Conservation (phyloP, 1,140 invertebrate genomes). For the Conus ventricosus region DNA sequence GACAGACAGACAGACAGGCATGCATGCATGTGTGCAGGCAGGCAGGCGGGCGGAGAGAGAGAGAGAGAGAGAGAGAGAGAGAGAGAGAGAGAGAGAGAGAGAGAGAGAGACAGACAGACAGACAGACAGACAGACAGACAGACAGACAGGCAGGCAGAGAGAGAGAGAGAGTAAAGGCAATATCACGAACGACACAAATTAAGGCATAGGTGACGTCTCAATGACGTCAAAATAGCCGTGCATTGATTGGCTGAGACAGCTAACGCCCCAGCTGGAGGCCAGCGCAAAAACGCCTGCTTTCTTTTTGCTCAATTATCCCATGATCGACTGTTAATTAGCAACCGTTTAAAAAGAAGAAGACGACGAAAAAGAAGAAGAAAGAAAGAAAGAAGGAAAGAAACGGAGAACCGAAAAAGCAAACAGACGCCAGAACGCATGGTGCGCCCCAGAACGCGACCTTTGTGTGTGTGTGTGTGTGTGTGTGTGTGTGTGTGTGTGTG, state of each 20-base stretch:
- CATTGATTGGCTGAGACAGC: slow-evolving; percentile 8
- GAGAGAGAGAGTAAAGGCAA: background rate
- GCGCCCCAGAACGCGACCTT: no score
- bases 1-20: background rate
- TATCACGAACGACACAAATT: slow-evolving; percentile 2
- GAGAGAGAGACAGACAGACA: background rate
- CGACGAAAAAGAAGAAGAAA: background rate
- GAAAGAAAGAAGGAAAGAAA: background rate
- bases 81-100: background rate
- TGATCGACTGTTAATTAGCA: slow-evolving; percentile 13
- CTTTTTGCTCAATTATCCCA: slow-evolving; percentile 1
- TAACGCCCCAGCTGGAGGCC: background rate
- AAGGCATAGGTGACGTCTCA: slow-evolving; percentile 6
- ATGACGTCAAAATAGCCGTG: slow-evolving; percentile 5
- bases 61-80: background rate
- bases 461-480: no score
- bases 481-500: no score
- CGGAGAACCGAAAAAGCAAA: no score
- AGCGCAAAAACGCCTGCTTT: background rate
- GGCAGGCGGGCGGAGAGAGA: no score
- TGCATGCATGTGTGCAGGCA: no score
- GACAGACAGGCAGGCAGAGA: background rate
- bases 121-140: background rate
- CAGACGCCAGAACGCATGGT: no score
- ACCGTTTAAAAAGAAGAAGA: background rate